Evolutionary conservation across 1,140 invertebrate species (phyloP).

Genomic region (Drosophila azteca): DNA sequence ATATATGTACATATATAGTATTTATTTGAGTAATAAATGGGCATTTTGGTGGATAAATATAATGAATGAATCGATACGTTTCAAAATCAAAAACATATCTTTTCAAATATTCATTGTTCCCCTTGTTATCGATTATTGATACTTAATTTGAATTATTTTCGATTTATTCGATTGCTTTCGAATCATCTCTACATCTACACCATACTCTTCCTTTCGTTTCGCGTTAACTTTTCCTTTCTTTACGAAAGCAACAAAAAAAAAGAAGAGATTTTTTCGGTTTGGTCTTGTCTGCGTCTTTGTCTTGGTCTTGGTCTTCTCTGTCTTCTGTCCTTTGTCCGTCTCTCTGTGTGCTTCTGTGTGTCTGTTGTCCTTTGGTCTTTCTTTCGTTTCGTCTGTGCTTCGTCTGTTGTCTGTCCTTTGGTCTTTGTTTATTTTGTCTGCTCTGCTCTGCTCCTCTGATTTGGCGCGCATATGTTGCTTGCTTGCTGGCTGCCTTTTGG

Average conservation of each 20-base stretch:
- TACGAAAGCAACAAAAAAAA: conserved; percentile 18
- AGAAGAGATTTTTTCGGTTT: conserved; percentile 45
- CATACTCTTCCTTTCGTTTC: not conserved
- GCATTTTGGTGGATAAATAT: no score
- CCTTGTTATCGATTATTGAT: no score
- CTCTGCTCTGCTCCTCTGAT: conserved; percentile 48
- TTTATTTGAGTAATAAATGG: no score
- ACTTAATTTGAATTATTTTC: not conserved
- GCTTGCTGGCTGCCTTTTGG: not conserved
- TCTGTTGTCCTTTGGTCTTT: conserved; percentile 63
- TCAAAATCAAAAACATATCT: no score
- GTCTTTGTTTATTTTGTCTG: conserved; percentile 79
- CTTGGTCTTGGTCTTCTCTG: conserved; percentile 17
- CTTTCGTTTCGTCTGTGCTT: conserved; percentile 61
- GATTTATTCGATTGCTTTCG: not conserved
- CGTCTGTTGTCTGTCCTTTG: conserved; percentile 46
- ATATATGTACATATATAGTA: no score
- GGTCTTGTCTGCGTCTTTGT: conserved; percentile 33
- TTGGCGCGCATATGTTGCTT: conserved; percentile 74
- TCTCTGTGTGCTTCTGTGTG: conserved; percentile 52
- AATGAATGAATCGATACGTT: no score
- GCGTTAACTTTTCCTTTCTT: conserved; percentile 61
- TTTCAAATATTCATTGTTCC: not conserved
- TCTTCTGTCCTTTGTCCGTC: conserved; percentile 26
- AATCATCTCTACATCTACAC: conserved; percentile 14